These are phyloP conservation scores for Tenthredo scrophulariae DNA, from an alignment of 2,888 invertebrate species.

Conservation along the genomic window DNA sequence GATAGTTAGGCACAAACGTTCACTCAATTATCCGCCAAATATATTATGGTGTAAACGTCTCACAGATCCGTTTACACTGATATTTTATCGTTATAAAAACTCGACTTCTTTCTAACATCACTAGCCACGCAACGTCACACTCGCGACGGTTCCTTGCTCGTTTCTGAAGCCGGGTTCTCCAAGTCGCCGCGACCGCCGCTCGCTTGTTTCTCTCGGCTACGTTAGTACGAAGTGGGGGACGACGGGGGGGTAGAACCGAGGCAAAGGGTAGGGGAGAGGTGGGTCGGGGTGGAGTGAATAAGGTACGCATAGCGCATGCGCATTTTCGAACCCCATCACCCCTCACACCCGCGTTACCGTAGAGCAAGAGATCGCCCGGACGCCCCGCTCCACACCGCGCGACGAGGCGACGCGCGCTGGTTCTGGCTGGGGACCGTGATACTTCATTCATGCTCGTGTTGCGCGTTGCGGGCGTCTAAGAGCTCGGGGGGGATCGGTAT, in stretches of 20 bases:
- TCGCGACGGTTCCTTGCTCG: slow-evolving; percentile 52
- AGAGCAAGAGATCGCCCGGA: slow-evolving; percentile 27
- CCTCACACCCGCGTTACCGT: neutral
- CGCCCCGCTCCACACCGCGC: slow-evolving; percentile 20
- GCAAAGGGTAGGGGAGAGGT: slow-evolving; percentile 10
- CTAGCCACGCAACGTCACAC: slow-evolving; percentile 60
- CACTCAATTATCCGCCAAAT: neutral
- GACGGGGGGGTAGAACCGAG: slow-evolving; percentile 2
- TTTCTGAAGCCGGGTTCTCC: slow-evolving; percentile 53
- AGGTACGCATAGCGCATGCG: slow-evolving; percentile 58
- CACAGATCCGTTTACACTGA: neutral
- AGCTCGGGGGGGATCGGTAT: slow-evolving; percentile 61
- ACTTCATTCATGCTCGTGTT: slow-evolving; percentile 78
- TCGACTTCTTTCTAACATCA: slow-evolving; percentile 44
- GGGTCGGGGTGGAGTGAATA: neutral
- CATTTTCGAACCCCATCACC: slow-evolving; percentile 43
- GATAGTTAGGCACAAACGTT: neutral
- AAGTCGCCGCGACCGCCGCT: slow-evolving; percentile 44
- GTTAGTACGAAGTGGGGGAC: neutral
- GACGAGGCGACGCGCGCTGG: slow-evolving; percentile 58
- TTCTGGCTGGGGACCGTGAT: slow-evolving; percentile 69
- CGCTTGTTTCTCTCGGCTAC: slow-evolving; percentile 55
- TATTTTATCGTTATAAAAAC: slow-evolving; percentile 15
- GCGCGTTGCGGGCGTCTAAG: slow-evolving; percentile 68
- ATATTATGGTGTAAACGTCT: slow-evolving; percentile 29